A percentile compares a stretch with the other conserved stretches of the same genome.
These are phyloP conservation scores for Girardinus metallicus DNA, from an alignment of 2,797 vertebrate genomes.

Conservation along the genomic window DNA sequence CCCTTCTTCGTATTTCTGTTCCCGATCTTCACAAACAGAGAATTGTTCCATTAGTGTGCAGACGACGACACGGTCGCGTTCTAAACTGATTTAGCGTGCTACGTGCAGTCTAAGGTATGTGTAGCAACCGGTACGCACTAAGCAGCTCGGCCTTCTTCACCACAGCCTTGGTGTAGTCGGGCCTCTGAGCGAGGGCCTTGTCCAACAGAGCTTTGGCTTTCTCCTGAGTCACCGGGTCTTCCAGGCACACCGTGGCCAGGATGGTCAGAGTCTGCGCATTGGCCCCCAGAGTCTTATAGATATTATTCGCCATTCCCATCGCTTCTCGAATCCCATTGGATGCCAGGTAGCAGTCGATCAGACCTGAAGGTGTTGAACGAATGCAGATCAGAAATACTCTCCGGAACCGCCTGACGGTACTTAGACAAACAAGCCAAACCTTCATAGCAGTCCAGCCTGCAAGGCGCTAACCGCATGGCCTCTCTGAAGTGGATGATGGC, in stretches of 20 bases:
- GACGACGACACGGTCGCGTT: neutral
- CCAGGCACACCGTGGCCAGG: constrained; percentile 95
- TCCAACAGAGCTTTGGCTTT: constrained; percentile 96
- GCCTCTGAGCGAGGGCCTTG: constrained; percentile 95
- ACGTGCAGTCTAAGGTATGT: neutral
- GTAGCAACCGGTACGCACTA: constrained; percentile 77
- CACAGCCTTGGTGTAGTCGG: constrained; percentile 97
- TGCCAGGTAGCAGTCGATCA: constrained; percentile 97
- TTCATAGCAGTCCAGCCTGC: constrained; percentile 97
- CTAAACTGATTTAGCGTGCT: neutral
- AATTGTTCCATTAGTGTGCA: neutral
- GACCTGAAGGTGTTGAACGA: constrained; percentile 76
- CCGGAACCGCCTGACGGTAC: fast-evolving
- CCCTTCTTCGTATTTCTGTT: constrained; percentile 97
- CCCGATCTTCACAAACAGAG: constrained; percentile 83
- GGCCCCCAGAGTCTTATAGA: constrained; percentile 96
- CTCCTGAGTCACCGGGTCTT: constrained; percentile 96
- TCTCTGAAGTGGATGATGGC: constrained; percentile 98
- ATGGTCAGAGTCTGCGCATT: constrained; percentile 97
- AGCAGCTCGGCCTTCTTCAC: constrained; percentile 98
- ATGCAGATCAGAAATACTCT: neutral
- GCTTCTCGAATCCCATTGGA: constrained; percentile 97
- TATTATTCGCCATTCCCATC: constrained; percentile 99
- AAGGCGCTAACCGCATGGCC: constrained; percentile 94
- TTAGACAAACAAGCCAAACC: constrained; percentile 67